Evolutionary conservation across 2,888 invertebrate species (phyloP).

Genomic region (Luperina nickerlii): DNA sequence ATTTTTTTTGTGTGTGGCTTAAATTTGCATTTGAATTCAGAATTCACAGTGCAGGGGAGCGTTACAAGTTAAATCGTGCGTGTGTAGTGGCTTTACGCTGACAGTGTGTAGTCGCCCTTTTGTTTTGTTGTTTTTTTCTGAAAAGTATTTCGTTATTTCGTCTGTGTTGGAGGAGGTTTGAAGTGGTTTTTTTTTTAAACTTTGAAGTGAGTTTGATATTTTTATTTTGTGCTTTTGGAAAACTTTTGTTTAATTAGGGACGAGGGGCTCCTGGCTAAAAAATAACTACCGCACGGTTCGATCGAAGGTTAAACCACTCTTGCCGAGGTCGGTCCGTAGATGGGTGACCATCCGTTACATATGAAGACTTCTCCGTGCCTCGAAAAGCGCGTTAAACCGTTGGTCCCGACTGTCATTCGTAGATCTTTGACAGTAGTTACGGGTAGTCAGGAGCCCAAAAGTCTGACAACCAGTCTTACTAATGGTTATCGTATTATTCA

Average conservation of each 20-base stretch:
- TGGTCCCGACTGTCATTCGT: no score
- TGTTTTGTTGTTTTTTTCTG: constrained; percentile 30
- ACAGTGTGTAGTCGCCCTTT: constrained; percentile 21
- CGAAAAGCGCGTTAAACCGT: no score
- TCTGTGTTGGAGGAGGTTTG: constrained; percentile 17
- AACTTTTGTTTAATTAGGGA: neutral
- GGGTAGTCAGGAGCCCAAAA: no score
- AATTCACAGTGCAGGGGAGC: constrained; percentile 40
- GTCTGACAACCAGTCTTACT: no score
- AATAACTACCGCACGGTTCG: no score
- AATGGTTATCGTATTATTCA: no score
- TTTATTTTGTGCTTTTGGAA: neutral
- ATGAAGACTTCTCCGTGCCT: no score
- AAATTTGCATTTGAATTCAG: constrained; percentile 50
- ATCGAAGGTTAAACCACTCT: no score
- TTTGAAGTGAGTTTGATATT: neutral
- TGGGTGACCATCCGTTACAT: no score
- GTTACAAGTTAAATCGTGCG: constrained; percentile 57
- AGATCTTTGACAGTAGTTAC: no score
- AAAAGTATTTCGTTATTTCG: constrained; percentile 15
- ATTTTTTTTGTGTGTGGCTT: constrained; percentile 18
- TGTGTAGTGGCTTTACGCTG: constrained; percentile 47
- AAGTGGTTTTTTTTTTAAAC: neutral
- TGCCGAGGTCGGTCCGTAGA: no score
- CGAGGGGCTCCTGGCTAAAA: neutral